Evolutionary conservation across 2,888 invertebrate genomes (phyloP).

Genomic region (Cetonia aurata): DNA sequence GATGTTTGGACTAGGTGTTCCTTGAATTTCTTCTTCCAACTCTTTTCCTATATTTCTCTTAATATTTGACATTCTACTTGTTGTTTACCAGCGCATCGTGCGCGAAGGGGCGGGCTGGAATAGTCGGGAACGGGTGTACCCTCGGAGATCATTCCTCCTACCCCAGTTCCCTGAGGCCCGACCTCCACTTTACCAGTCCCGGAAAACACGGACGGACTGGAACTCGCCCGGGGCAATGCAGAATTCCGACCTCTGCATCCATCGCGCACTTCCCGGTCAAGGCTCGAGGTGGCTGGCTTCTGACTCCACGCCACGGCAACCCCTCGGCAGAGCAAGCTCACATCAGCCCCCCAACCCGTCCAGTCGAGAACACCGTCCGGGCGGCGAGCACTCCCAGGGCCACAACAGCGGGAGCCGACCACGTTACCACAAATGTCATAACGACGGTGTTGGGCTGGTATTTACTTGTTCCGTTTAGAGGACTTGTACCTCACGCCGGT

Average conservation of each 20-base stretch:
- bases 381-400: too few relatives aligned
- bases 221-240: conserved; percentile 30
- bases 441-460: too few relatives aligned
- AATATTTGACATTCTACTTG: background rate
- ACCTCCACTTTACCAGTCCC: conserved; percentile 23
- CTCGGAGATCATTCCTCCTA: conserved; percentile 11
- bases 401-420: too few relatives aligned
- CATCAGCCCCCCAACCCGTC: conserved; percentile 9
- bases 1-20: too few relatives aligned
- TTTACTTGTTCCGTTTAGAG: too few relatives aligned
- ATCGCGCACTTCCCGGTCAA: conserved; percentile 34
- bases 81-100: conserved; percentile 25
- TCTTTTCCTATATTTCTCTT: background rate
- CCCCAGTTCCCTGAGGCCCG: conserved; percentile 35
- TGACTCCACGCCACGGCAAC: conserved; percentile 25
- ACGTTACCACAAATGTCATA: too few relatives aligned
- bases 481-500: too few relatives aligned
- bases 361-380: conserved; percentile 35
- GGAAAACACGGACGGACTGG: conserved; percentile 30
- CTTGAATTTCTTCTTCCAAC: too few relatives aligned
- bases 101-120: conserved; percentile 30
- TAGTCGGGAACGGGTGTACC: conserved; percentile 33
- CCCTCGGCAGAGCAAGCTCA: conserved; percentile 41
- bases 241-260: conserved; percentile 20
- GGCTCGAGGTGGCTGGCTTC: conserved; percentile 33